Conservation (phyloP, 1,140 invertebrate genomes). For the Drosophila nigrodunni region DNA sequence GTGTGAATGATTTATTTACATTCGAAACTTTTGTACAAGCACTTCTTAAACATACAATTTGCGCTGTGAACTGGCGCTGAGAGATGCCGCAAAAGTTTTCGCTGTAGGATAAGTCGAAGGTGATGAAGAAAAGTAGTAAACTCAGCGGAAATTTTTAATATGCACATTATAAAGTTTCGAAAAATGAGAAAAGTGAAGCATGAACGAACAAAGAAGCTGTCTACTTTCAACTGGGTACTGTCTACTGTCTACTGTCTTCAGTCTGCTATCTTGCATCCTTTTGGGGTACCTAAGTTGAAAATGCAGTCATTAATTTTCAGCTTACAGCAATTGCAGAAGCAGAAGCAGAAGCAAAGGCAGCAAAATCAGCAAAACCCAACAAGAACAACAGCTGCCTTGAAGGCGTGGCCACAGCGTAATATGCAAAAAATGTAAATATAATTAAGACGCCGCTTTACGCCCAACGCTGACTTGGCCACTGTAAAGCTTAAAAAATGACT, state of each 20-base stretch:
- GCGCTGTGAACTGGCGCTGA: constrained; percentile 10
- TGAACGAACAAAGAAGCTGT: constrained; percentile 37
- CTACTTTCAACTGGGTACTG: neutral
- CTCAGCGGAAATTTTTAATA: constrained; percentile 67
- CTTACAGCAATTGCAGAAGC: constrained; percentile 47
- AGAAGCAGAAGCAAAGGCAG: neutral
- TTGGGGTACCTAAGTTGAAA: constrained; percentile 42
- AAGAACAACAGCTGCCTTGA: constrained; percentile 18
- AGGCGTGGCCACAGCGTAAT: constrained; percentile 41
- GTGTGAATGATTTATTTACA: constrained; percentile 77
- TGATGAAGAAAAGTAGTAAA: constrained; percentile 47
- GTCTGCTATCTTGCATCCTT: constrained; percentile 44
- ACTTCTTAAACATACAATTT: constrained; percentile 60
- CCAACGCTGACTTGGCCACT: constrained; percentile 29
- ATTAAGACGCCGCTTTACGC: constrained; percentile 52
- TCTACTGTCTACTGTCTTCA: neutral
- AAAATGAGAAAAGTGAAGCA: constrained; percentile 50
- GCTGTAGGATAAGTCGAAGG: constrained; percentile 31
- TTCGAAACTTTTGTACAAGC: constrained; percentile 67
- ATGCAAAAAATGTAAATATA: constrained; percentile 61
- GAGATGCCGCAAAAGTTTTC: constrained; percentile 53
- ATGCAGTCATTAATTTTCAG: constrained; percentile 77
- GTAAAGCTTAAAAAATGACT: constrained; percentile 64
- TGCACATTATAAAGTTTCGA: constrained; percentile 71
- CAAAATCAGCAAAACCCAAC: constrained; percentile 7